These are phyloP conservation scores for Eubucco bourcierii DNA, from an alignment of 2,113 vertebrate genomes.

Conservation along the genomic window DNA sequence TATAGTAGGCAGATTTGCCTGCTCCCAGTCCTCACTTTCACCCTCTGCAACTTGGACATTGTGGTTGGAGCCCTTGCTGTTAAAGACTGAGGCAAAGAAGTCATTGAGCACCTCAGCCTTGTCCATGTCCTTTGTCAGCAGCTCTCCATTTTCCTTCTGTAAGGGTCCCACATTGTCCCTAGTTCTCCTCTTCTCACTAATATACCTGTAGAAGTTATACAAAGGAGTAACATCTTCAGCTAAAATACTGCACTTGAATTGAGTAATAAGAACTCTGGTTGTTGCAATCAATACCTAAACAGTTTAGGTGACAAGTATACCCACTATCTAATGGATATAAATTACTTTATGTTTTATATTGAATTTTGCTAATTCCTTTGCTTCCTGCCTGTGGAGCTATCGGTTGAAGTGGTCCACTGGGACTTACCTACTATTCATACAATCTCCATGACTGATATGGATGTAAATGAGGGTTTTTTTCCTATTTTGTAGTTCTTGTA, in stretches of 20 bases:
- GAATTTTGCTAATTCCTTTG: constrained; percentile 6
- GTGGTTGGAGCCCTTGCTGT: too few species aligned
- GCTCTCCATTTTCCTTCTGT: too few species aligned
- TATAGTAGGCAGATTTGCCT: too few species aligned
- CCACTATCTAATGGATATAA: neutral
- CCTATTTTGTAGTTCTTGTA: neutral
- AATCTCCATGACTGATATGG: neutral
- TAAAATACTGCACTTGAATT: neutral
- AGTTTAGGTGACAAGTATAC: neutral
- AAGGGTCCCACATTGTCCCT: too few species aligned
- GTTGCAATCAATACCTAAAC: neutral
- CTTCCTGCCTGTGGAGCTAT: neutral
- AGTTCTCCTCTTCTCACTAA: too few species aligned
- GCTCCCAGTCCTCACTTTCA: too few species aligned
- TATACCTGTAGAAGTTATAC: too few species aligned
- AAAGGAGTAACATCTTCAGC: neutral
- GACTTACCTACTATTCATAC: neutral
- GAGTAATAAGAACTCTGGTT: neutral
- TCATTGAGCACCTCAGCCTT: too few species aligned
- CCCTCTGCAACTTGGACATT: too few species aligned
- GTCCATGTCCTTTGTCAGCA: too few species aligned
- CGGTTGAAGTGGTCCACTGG: neutral
- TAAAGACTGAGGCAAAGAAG: too few species aligned
- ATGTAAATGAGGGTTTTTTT: neutral
- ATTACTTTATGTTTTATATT: neutral